Conservation (phyloP, 2,888 invertebrate species). For the Brachyptera putata region DNA sequence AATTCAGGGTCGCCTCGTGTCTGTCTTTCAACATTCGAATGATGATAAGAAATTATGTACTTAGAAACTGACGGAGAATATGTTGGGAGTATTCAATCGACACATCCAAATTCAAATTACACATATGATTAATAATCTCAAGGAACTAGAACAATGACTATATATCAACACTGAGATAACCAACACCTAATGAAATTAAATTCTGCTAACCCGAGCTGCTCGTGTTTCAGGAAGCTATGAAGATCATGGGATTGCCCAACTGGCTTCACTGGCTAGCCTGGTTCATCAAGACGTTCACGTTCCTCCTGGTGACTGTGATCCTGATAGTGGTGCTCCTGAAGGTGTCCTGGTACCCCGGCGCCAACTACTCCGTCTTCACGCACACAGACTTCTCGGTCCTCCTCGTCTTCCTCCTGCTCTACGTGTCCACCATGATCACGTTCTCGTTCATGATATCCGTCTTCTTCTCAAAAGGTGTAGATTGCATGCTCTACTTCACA, state of each 20-base stretch:
- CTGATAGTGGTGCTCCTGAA: conserved; percentile 38
- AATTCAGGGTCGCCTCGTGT: too few relatives aligned
- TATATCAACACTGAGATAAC: too few relatives aligned
- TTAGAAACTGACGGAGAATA: too few relatives aligned
- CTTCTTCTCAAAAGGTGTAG: conserved; percentile 72
- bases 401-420: conserved; percentile 66
- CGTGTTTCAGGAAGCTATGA: conserved; percentile 75
- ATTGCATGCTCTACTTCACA: too few relatives aligned
- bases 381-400: conserved; percentile 62
- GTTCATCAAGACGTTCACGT: conserved; percentile 73
- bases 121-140: too few relatives aligned
- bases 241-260: conserved; percentile 82
- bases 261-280: conserved; percentile 85
- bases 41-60: too few relatives aligned
- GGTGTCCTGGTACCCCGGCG: conserved; percentile 52
- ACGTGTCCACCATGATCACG: conserved; percentile 64
- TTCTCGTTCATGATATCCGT: conserved; percentile 77
- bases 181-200: too few relatives aligned
- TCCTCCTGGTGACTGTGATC: conserved; percentile 54
- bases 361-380: conserved; percentile 62
- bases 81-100: too few relatives aligned
- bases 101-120: too few relatives aligned
- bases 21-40: too few relatives aligned
- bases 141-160: too few relatives aligned
- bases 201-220: too few relatives aligned